Conservation (phyloP, 1,140 invertebrate species). For the Drosophila malerkotliana region DNA sequence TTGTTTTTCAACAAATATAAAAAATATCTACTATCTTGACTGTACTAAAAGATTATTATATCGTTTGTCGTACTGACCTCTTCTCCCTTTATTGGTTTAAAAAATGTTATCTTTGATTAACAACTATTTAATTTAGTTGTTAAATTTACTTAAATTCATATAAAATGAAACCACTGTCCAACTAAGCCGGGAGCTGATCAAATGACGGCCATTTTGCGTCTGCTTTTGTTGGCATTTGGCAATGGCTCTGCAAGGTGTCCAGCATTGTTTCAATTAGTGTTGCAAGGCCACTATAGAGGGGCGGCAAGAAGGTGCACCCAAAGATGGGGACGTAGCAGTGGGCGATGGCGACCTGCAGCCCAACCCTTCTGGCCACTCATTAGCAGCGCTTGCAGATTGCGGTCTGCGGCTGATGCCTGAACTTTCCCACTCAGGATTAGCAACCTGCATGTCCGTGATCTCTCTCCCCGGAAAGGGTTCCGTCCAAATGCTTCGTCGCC, state of each 20-base stretch:
- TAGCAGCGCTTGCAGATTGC: constrained; percentile 73
- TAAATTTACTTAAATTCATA: background rate
- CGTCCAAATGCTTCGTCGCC: constrained; percentile 32
- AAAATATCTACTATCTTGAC: no score
- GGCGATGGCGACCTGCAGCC: constrained; percentile 16
- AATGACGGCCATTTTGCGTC: constrained; percentile 60
- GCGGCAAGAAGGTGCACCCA: background rate
- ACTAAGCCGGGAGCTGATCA: constrained; percentile 62
- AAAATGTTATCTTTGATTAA: no score
- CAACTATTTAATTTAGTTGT: no score
- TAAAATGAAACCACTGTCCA: background rate
- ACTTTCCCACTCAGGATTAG: constrained; percentile 8
- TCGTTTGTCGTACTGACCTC: no score
- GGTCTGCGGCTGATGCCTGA: constrained; percentile 50
- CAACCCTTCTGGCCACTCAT: constrained; percentile 56
- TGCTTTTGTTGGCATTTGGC: constrained; percentile 46
- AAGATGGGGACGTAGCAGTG: background rate
- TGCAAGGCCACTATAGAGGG: background rate
- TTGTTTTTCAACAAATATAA: background rate
- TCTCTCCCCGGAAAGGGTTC: background rate
- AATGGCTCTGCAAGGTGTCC: constrained; percentile 54
- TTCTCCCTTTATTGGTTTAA: no score
- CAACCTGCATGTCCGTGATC: background rate
- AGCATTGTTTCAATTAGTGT: constrained; percentile 75
- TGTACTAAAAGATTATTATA: no score